phyloP scores from a whole-genome alignment of 1,140 invertebrate species.

The Tachypleus tridentatus region DNA sequence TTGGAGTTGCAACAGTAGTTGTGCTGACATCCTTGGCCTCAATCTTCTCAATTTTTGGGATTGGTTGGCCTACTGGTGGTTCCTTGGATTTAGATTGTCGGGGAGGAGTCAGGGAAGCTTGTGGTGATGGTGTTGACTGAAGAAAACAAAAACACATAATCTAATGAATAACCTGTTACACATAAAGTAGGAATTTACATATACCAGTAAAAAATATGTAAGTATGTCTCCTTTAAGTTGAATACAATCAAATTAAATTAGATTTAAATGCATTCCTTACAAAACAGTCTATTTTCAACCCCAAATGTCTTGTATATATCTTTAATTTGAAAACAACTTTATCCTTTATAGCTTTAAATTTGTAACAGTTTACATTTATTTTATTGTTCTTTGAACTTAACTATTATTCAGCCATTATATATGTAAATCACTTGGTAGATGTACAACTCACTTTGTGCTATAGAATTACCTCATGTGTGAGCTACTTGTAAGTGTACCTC shows the following conservation, averaged over 20 bases:
- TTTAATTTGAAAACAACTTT: too few species aligned
- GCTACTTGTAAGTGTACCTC: too few species aligned
- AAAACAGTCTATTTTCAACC: background rate
- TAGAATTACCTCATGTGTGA: too few species aligned
- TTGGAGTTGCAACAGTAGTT: too few species aligned
- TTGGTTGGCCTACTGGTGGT: background rate
- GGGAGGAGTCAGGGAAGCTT: background rate
- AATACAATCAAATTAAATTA: background rate
- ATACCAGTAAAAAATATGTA: background rate
- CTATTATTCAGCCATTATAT: too few species aligned
- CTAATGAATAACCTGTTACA: background rate
- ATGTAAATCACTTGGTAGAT: too few species aligned
- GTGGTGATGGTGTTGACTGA: constrained; percentile 3
- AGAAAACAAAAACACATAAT: background rate
- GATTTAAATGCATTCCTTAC: background rate
- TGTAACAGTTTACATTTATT: too few species aligned
- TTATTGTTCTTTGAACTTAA: too few species aligned
- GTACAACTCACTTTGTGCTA: too few species aligned
- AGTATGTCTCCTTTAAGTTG: background rate
- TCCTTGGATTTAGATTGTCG: background rate
- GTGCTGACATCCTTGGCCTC: background rate
- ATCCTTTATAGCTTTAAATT: too few species aligned
- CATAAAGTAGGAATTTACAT: background rate
- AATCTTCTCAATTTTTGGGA: background rate
- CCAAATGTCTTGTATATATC: background rate